Conservation (phyloP, 2,888 invertebrate species). For the Drosophila mimica region DNA sequence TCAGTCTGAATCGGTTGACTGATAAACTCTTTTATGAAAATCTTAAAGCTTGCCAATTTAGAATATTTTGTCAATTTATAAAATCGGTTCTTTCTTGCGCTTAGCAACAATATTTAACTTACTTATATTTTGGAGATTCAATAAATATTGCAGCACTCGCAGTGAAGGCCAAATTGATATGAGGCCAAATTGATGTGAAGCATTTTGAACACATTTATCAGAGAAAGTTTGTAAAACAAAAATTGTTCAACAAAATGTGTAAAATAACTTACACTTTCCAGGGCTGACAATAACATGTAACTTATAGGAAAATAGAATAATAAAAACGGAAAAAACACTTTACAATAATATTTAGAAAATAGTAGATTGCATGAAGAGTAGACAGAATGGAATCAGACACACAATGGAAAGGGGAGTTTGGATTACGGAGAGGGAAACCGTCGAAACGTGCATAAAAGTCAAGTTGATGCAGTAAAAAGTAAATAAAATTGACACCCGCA, state of each 20-base stretch:
- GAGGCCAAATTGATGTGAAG: neutral
- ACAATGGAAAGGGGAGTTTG: neutral
- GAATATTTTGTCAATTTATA: too few relatives aligned
- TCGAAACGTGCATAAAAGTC: constrained; percentile 56
- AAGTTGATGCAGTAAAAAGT: constrained; percentile 59
- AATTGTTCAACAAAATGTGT: neutral
- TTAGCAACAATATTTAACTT: neutral
- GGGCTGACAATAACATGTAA: neutral
- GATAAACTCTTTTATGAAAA: neutral
- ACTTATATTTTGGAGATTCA: neutral
- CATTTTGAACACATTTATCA: neutral
- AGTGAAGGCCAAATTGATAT: neutral
- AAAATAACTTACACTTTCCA: neutral
- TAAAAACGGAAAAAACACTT: neutral
- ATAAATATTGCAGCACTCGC: neutral
- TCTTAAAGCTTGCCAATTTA: neutral
- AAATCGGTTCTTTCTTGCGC: neutral
- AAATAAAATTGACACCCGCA: constrained; percentile 68
- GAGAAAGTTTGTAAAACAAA: neutral
- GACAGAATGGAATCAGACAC: constrained; percentile 1
- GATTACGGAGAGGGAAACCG: constrained; percentile 2
- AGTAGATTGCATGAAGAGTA: constrained; percentile 18
- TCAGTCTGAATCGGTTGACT: neutral
- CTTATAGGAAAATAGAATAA: neutral
- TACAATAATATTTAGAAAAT: neutral